Conservation (phyloP, 2,797 vertebrate genomes). For the Halcyon chelicuti region DNA sequence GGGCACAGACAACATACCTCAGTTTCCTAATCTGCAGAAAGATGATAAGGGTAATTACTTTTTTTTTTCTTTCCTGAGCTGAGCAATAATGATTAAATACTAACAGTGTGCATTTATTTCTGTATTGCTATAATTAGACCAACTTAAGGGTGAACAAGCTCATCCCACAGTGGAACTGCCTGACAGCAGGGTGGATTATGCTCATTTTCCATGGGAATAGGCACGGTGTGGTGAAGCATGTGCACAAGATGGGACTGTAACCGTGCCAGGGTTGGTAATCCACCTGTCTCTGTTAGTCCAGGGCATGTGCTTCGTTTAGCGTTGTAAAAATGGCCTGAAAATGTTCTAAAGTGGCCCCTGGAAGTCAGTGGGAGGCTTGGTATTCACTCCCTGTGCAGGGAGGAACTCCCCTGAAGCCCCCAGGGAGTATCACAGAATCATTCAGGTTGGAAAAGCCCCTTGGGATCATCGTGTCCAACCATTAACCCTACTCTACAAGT, state of each 20-base stretch:
- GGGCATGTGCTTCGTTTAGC: not conserved
- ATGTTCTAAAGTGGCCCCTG: not conserved
- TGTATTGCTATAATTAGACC: not conserved
- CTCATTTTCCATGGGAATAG: not conserved
- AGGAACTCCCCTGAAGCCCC: not conserved
- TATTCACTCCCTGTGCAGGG: not conserved
- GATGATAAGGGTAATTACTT: not conserved
- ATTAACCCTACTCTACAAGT: too few relatives aligned
- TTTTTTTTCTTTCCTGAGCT: not conserved
- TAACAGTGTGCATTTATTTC: not conserved
- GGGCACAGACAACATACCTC: not conserved
- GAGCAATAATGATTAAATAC: not conserved
- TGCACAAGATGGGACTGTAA: not conserved
- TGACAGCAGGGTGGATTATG: not conserved
- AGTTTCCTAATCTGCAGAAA: not conserved
- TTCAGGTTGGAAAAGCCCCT: too few relatives aligned
- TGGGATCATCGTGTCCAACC: too few relatives aligned
- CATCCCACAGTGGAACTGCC: not conserved
- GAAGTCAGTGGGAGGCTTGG: not conserved
- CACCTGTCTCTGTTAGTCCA: accelerated
- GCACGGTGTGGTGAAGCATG: not conserved
- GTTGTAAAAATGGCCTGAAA: not conserved
- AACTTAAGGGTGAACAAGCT: not conserved
- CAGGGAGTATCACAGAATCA: too few relatives aligned
- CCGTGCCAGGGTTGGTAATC: not conserved